Conservation (phyloP, 2,113 vertebrate genomes). For the Gnathonemus echidnorhynchus region DNA sequence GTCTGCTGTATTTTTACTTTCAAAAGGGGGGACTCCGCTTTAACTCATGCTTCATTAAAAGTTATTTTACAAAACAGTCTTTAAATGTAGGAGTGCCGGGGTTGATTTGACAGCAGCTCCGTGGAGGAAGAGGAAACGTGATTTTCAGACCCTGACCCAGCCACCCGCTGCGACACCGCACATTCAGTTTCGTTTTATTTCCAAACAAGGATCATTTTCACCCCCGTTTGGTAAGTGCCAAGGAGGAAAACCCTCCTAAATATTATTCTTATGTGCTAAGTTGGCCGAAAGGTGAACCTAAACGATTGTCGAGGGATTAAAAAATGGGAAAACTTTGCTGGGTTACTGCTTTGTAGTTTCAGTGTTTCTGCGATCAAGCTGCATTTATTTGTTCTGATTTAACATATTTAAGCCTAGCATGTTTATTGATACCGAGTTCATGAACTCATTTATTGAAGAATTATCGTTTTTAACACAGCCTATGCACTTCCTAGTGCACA, state of each 20-base stretch:
- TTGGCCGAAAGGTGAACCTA: not conserved
- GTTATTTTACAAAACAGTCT: not conserved
- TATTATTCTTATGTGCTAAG: not conserved
- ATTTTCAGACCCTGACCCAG: not conserved
- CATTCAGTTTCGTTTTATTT: not conserved
- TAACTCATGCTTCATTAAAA: not conserved
- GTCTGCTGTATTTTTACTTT: not conserved
- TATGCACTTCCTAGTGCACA: not conserved
- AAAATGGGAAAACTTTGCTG: not conserved
- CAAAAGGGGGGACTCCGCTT: not conserved
- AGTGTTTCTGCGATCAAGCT: not conserved
- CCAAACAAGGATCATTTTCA: not conserved
- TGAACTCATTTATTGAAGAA: not conserved
- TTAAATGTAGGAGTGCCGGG: not conserved
- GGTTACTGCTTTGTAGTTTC: not conserved
- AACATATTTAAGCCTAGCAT: not conserved
- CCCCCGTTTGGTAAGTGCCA: not conserved
- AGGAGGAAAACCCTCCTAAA: not conserved
- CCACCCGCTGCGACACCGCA: not conserved
- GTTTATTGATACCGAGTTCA: not conserved
- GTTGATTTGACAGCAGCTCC: not conserved
- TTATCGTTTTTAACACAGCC: not conserved
- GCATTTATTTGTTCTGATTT: not conserved
- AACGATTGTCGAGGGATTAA: not conserved
- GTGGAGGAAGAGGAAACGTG: not conserved